These are phyloP conservation scores for Holothuria scabra DNA, from an alignment of 53 echinoderm and acorn worm species.

Conservation along the genomic window DNA sequence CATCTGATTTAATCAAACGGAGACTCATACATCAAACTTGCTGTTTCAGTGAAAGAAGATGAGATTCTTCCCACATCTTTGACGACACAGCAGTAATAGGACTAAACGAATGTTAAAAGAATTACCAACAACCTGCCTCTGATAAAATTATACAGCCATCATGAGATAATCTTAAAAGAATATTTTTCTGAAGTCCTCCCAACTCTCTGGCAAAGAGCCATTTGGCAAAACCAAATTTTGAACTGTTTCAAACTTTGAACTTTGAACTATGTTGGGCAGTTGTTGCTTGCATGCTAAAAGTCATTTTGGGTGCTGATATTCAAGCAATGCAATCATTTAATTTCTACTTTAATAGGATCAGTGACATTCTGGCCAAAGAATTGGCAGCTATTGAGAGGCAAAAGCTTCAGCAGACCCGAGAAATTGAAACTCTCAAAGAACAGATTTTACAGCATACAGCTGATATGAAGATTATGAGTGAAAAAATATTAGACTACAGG, in stretches of 20 bases:
- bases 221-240: too few species aligned
- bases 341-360: conserved; percentile 63
- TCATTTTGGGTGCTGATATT: not conserved
- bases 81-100: not conserved
- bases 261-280: too few species aligned
- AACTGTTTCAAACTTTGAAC: too few species aligned
- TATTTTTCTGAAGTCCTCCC: too few species aligned
- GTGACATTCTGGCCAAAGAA: conserved; percentile 78
- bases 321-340: not conserved
- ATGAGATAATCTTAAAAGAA: too few species aligned
- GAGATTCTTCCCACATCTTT: not conserved
- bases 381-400: conserved; percentile 92
- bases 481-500: conserved; percentile 92
- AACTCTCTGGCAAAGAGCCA: too few species aligned
- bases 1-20: too few species aligned
- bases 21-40: too few species aligned
- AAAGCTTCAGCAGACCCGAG: conserved; percentile 78
- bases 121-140: too few species aligned
- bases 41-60: too few species aligned
- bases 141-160: too few species aligned
- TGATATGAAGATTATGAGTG: conserved; percentile 80
- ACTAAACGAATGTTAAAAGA: too few species aligned
- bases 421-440: conserved; percentile 84
- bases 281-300: not conserved
- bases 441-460: conserved; percentile 81